Base-by-base conservation (phyloP, 2,888 invertebrate species). In the Aleiodes leptofemur region DNA sequence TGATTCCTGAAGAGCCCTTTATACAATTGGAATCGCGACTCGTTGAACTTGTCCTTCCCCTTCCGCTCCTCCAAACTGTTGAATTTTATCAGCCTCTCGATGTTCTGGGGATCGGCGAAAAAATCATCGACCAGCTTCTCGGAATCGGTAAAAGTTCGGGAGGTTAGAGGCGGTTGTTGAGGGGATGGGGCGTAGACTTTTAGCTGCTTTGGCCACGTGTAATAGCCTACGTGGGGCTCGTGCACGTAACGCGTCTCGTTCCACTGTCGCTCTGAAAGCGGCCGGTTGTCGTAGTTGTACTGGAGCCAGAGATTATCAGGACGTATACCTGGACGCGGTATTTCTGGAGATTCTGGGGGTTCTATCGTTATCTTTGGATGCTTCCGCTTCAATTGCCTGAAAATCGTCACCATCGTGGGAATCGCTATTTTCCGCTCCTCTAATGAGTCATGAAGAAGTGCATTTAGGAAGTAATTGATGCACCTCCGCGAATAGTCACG, bases 11-110 rank as follows among this genome's bases (percentile, higher is more conserved):
- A 96, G 23, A 97, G 86, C 76, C 94, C 95, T 91, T 95, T 95
- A 86, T 96, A 96, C 75, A 97, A 88, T 11, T 92, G 90, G 88
- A 93, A 95, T 69, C 94, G 90, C 64, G 92, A 91, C 0, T 92
- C 91, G 83, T 93, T 94, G 86, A 97, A 97, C 86, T 94, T 94
- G 85, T 97, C 96, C 77, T 93, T 93, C 31, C 95, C 96, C 85
- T 97, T 97, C 87, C 95, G 95, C 84, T 96, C 97, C 85, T 97
- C 97, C 66, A 96, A 90, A 0, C 96, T 94, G 77, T 95, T 91
- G 88, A 93, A 96, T 11, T 91, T 90, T 1, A 97, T 91, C 11
- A 97, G 90, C 78, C 93, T 93, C 29, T 93, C 92, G 0, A 97
- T 90, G 86, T 94, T 95, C 0, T 91, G 90, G 11, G 92, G 89